Evolutionary conservation across 2,113 vertebrate genomes (phyloP).

Genomic region (Lamprologus sp.): DNA sequence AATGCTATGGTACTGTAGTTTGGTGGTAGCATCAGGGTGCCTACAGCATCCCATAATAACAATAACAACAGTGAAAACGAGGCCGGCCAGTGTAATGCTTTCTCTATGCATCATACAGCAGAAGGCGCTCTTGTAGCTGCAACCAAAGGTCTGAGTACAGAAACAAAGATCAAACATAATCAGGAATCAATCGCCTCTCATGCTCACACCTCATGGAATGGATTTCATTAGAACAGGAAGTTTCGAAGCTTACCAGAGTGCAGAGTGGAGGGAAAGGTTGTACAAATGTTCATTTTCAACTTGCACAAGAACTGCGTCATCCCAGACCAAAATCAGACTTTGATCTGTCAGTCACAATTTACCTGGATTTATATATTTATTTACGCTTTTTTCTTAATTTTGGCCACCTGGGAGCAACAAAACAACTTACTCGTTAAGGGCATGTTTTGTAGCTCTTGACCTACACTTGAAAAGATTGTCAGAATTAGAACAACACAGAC

Average conservation of each 20-base stretch:
- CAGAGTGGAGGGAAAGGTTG: neutral
- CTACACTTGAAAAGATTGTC: neutral
- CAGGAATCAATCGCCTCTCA: neutral
- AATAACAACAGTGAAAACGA: neutral
- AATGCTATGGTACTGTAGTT: neutral
- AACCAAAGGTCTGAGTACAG: neutral
- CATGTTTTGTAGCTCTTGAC: neutral
- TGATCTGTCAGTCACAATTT: neutral
- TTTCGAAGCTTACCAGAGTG: slow-evolving; percentile 68
- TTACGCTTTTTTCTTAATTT: neutral
- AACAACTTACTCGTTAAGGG: neutral
- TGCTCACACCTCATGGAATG: slow-evolving; percentile 61
- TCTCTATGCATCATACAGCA: slow-evolving; percentile 1
- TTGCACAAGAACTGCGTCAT: neutral
- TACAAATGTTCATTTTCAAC: neutral
- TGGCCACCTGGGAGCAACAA: neutral
- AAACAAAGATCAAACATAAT: neutral
- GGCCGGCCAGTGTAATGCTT: neutral
- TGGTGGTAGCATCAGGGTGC: neutral
- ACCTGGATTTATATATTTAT: neutral
- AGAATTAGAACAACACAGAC: neutral
- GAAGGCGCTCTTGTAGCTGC: neutral
- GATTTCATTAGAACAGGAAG: slow-evolving; percentile 71
- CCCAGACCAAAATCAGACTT: neutral
- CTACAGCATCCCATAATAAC: neutral